A percentile compares a stretch with the other conserved stretches of the same genome.
phyloP scores from a whole-genome alignment of 1,140 invertebrate species.

The Panagrolaimus sp. region DNA sequence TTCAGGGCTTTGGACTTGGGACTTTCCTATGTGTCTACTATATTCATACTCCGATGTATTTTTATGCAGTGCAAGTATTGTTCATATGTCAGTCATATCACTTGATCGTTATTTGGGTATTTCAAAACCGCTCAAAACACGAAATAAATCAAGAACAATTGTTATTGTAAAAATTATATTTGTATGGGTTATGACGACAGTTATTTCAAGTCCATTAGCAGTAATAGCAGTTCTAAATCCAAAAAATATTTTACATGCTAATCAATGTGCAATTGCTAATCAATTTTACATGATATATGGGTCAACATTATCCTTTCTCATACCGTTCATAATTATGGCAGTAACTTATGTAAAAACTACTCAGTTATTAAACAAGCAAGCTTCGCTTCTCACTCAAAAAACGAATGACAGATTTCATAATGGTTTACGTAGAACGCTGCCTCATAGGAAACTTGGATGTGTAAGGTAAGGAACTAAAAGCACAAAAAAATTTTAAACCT shows the following conservation, averaged over 20 bases:
- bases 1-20: constrained; percentile 83
- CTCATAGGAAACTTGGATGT: constrained; percentile 45
- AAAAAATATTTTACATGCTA: constrained; percentile 59
- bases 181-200: constrained; percentile 77
- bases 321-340: constrained; percentile 86
- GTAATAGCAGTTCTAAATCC: constrained; percentile 70
- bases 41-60: constrained; percentile 90
- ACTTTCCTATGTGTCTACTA: constrained; percentile 78
- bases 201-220: constrained; percentile 79
- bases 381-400: constrained; percentile 44
- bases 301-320: constrained; percentile 75
- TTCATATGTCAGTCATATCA: constrained; percentile 95
- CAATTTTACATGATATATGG: constrained; percentile 78
- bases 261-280: constrained; percentile 77
- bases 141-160: constrained; percentile 70
- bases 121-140: constrained; percentile 75
- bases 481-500: background rate
- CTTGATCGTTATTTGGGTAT: constrained; percentile 85
- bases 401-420: constrained; percentile 32
- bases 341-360: constrained; percentile 85
- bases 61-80: constrained; percentile 83
- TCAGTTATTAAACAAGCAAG: constrained; percentile 67
- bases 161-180: constrained; percentile 75
- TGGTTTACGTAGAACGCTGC: constrained; percentile 45
- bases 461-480: constrained; percentile 18